phyloP scores from a whole-genome alignment of 2,888 invertebrate species.

The Drosophila conformis region DNA sequence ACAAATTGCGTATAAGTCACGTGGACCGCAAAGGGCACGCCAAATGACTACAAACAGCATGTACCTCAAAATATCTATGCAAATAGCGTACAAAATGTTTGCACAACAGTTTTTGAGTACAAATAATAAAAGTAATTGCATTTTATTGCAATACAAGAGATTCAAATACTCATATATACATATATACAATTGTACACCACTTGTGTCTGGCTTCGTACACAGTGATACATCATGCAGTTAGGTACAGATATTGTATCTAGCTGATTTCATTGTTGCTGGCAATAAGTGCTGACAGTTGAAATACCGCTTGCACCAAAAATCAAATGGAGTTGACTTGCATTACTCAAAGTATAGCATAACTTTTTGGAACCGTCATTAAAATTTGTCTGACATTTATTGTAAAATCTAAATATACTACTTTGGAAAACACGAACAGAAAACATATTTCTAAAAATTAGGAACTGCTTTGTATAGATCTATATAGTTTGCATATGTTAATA shows the following conservation, averaged over 20 bases:
- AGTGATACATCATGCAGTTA: conserved; percentile 26
- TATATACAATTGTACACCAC: conserved; percentile 13
- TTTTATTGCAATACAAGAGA: conserved; percentile 64
- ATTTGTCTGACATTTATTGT: not conserved
- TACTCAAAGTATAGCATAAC: not conserved
- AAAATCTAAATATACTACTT: not conserved
- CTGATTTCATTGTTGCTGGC: conserved; percentile 40
- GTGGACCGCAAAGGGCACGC: conserved; percentile 43
- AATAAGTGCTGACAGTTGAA: conserved; percentile 47
- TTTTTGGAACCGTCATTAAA: not conserved
- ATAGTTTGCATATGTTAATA: not conserved
- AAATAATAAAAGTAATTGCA: conserved; percentile 71
- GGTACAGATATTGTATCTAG: conserved; percentile 42
- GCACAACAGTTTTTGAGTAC: conserved; percentile 55
- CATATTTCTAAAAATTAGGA: not conserved
- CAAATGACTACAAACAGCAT: conserved; percentile 37
- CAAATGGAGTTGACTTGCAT: conserved; percentile 6
- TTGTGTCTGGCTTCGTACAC: conserved; percentile 39
- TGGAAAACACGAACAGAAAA: not conserved
- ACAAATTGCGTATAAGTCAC: conserved; percentile 24
- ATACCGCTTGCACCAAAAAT: conserved; percentile 21
- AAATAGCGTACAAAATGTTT: conserved; percentile 58
- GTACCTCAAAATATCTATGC: conserved; percentile 47
- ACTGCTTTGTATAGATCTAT: not conserved
- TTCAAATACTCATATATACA: conserved; percentile 8